These are phyloP conservation scores for Xiphophorus couchianus DNA, from an alignment of 2,113 vertebrate genomes.

Conservation along the genomic window DNA sequence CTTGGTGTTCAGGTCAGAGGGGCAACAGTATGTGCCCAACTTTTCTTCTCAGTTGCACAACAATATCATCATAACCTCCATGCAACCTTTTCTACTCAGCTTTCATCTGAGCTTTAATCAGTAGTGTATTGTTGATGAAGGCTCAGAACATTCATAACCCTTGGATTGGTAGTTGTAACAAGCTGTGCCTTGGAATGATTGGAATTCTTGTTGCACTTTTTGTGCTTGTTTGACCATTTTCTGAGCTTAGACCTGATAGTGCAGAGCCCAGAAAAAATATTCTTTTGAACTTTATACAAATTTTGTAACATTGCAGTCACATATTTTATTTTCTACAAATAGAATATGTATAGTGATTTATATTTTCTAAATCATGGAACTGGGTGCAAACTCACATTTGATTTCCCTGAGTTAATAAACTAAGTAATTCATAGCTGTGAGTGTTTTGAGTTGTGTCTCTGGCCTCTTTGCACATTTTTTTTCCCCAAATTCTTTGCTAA, in stretches of 20 bases:
- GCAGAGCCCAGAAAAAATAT: too few species aligned
- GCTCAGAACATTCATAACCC: slow-evolving; percentile 24
- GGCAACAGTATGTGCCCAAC: slow-evolving; percentile 49
- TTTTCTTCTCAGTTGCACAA: slow-evolving; percentile 57
- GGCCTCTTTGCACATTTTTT: neutral
- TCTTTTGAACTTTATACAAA: too few species aligned
- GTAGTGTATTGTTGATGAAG: slow-evolving; percentile 14
- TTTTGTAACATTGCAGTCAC: too few species aligned
- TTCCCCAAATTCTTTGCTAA: neutral
- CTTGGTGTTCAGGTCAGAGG: slow-evolving; percentile 62
- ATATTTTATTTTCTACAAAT: neutral
- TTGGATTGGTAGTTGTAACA: slow-evolving; percentile 24
- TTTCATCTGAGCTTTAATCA: slow-evolving; percentile 64
- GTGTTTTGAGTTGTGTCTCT: neutral
- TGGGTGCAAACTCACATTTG: neutral
- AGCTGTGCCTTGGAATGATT: slow-evolving; percentile 30
- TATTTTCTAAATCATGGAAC: neutral
- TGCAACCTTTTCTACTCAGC: slow-evolving; percentile 53
- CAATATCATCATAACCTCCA: slow-evolving; percentile 60
- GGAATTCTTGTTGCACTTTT: slow-evolving; percentile 34
- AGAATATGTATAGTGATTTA: neutral
- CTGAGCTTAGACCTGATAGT: slow-evolving; percentile 24
- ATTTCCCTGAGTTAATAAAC: neutral
- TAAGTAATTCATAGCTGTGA: neutral
- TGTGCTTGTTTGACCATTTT: slow-evolving; percentile 29